These are phyloP conservation scores for Trilocha varians DNA, from an alignment of 2,888 invertebrate genomes.

Conservation along the genomic window DNA sequence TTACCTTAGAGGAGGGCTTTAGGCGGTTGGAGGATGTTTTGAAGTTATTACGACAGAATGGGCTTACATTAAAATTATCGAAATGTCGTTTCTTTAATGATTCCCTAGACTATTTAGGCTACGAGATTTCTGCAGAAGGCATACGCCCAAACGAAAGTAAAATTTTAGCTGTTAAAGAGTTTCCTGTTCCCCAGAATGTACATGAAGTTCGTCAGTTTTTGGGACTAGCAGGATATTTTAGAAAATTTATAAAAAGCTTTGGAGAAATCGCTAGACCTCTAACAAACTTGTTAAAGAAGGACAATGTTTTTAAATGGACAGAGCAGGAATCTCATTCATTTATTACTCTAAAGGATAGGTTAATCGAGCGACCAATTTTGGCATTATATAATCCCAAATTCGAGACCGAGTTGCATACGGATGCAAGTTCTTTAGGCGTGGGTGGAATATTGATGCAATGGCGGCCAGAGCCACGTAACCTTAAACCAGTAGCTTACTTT, in stretches of 20 bases:
- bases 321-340: constrained; percentile 1
- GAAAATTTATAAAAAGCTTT: constrained; percentile 2
- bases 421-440: constrained; percentile 3
- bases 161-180: constrained; percentile 2
- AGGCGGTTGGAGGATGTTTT: constrained; percentile 11
- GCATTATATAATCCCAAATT: constrained; percentile 3
- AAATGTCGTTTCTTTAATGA: constrained; percentile 17
- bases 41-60: constrained; percentile 4
- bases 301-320: not conserved
- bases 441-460: constrained; percentile 6
- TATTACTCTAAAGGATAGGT: not conserved
- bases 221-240: constrained; percentile 1
- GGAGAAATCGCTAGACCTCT: constrained; percentile 4
- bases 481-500: constrained; percentile 11
- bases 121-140: constrained; percentile 2
- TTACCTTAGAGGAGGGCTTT: constrained; percentile 12
- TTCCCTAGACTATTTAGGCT: constrained; percentile 2
- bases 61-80: constrained; percentile 15
- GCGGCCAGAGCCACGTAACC: not conserved
- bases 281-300: constrained; percentile 2
- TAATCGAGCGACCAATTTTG: constrained; percentile 1
- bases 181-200: constrained; percentile 2
- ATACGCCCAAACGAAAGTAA: constrained; percentile 1
- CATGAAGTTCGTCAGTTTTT: constrained; percentile 6
- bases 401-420: constrained; percentile 6